Percentiles rank a stretch among this genome's conserved stretches.
phyloP scores from a whole-genome alignment of 2,888 invertebrate genomes.

The Melieria picta region DNA sequence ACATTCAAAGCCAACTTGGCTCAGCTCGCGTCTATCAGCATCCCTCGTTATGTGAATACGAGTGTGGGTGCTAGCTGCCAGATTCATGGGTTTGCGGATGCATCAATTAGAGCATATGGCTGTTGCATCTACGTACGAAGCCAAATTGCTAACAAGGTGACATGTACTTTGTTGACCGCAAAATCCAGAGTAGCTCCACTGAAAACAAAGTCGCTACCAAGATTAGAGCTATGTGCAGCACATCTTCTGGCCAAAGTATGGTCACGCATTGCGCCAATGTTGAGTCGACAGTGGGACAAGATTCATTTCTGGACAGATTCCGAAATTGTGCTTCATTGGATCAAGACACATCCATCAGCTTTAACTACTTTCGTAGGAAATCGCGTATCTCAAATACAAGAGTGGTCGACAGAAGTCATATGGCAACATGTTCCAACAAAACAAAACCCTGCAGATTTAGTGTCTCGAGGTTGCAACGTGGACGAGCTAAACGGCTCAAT shows the following conservation, averaged over 20 bases:
- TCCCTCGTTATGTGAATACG: neutral
- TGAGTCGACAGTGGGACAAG: too few species aligned
- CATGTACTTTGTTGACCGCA: slow-evolving; percentile 23
- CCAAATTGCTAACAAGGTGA: neutral
- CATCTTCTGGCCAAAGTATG: slow-evolving; percentile 10
- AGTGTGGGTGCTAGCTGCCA: too few species aligned
- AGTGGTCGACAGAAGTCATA: neutral
- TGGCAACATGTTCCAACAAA: slow-evolving; percentile 11
- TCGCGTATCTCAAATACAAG: slow-evolving; percentile 25
- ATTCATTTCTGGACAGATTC: neutral
- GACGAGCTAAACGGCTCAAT: too few species aligned
- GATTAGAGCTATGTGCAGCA: slow-evolving; percentile 35
- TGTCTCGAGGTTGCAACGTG: too few species aligned
- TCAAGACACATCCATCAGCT: slow-evolving; percentile 25
- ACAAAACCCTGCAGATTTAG: neutral
- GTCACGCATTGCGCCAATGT: too few species aligned
- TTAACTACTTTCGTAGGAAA: slow-evolving; percentile 23
- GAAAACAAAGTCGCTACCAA: slow-evolving; percentile 32
- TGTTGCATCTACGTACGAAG: slow-evolving; percentile 20
- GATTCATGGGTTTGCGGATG: too few species aligned
- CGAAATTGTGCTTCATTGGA: slow-evolving; percentile 30
- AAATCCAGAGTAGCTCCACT: slow-evolving; percentile 37
- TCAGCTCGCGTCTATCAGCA: neutral
- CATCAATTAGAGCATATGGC: neutral
- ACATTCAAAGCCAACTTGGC: neutral